These are phyloP conservation scores for Anas capensis DNA, from an alignment of 2,797 vertebrate species.

Conservation along the genomic window DNA sequence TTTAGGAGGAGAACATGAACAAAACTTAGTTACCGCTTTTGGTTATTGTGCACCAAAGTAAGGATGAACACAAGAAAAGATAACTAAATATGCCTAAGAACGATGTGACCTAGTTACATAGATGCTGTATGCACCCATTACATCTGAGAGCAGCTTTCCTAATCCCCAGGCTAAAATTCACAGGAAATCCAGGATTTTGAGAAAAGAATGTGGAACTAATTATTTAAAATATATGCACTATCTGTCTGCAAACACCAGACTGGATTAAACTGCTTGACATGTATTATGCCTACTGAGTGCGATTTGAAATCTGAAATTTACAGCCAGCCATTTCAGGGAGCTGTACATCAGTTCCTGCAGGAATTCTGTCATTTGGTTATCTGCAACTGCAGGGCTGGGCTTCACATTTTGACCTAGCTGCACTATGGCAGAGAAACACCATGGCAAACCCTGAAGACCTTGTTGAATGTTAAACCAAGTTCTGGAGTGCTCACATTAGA, in stretches of 20 bases:
- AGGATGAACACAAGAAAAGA: slow-evolving; percentile 1
- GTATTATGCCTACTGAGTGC: not conserved
- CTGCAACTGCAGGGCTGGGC: not conserved
- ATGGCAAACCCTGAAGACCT: not conserved
- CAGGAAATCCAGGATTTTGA: slow-evolving; percentile 47
- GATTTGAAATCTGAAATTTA: not conserved
- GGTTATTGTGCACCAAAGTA: not conserved
- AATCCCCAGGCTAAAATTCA: slow-evolving; percentile 46
- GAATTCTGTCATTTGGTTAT: not conserved
- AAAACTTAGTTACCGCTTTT: not conserved
- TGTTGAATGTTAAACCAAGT: not conserved
- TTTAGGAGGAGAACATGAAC: not conserved
- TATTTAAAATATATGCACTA: slow-evolving; percentile 31
- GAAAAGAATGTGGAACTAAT: slow-evolving; percentile 30
- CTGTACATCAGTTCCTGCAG: not conserved
- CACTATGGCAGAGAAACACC: not conserved
- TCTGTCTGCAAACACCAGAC: slow-evolving; percentile 15
- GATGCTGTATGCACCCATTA: not conserved
- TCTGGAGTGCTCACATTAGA: not conserved
- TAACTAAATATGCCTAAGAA: slow-evolving; percentile 31
- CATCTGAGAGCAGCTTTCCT: slow-evolving; percentile 5
- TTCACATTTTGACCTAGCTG: not conserved
- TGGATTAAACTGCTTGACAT: slow-evolving; percentile 23
- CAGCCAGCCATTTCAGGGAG: not conserved
- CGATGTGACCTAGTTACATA: slow-evolving; percentile 38